Evolutionary conservation across 1,140 invertebrate genomes (phyloP).

Genomic region (Chironomus tepperi): DNA sequence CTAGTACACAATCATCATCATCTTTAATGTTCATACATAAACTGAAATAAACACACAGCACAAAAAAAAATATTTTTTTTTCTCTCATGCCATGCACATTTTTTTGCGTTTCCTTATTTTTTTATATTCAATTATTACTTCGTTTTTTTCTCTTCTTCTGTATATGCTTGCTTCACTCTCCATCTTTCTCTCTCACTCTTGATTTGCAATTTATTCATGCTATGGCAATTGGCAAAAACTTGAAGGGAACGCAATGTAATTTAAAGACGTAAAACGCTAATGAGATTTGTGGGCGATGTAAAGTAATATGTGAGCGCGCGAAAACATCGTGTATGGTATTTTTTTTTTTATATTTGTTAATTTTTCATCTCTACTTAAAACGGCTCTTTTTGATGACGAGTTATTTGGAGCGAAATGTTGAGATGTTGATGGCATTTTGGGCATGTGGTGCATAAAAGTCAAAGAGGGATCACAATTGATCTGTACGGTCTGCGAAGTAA

Average conservation of each 20-base stretch:
- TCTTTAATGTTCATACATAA: not conserved
- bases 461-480: no score
- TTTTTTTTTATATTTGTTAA: conserved; percentile 1
- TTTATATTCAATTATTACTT: conserved; percentile 15
- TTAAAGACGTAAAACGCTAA: conserved; percentile 14
- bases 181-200: not conserved
- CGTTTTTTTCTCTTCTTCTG: not conserved
- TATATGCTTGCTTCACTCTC: not conserved
- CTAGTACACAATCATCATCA: no score
- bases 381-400: not conserved
- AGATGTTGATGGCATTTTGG: no score
- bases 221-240: not conserved
- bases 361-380: not conserved
- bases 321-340: conserved; percentile 22
- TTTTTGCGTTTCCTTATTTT: conserved; percentile 7
- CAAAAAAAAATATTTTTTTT: not conserved
- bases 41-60: not conserved
- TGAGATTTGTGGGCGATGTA: conserved; percentile 20
- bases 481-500: no score
- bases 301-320: conserved; percentile 3
- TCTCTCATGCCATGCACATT: not conserved
- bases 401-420: no score
- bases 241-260: not conserved
- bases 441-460: no score
- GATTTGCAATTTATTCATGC: not conserved